These are phyloP conservation scores for Melozone crissalis DNA, from an alignment of 2,113 vertebrate genomes.

Conservation along the genomic window DNA sequence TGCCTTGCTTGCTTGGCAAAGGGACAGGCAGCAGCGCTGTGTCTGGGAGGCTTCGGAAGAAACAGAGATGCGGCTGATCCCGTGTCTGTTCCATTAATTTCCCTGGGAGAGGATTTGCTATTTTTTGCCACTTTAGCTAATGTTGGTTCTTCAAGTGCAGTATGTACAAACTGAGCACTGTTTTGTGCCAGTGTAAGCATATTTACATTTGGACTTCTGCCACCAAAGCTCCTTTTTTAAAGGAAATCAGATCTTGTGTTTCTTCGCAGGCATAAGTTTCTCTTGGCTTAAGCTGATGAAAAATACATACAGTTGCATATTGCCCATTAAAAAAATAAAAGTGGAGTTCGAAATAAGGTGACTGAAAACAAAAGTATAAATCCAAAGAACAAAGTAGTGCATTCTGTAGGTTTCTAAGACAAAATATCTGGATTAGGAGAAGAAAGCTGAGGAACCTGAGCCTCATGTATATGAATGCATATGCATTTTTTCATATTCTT, in stretches of 20 bases:
- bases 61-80: neutral
- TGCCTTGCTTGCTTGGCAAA: neutral
- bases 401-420: neutral
- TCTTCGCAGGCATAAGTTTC: neutral
- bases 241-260: neutral
- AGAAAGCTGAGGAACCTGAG: neutral
- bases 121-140: neutral
- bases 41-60: neutral
- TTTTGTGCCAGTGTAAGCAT: neutral
- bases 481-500: neutral
- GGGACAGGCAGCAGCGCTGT: fast-evolving
- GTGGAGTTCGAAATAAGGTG: neutral
- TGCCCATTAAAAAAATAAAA: neutral
- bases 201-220: slow-evolving; percentile 16
- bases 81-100: neutral
- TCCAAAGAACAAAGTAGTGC: neutral
- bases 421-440: neutral
- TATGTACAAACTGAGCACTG: neutral
- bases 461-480: neutral
- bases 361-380: neutral
- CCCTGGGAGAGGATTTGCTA: neutral
- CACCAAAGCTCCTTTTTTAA: neutral
- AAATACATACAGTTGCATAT: neutral
- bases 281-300: slow-evolving; percentile 13
- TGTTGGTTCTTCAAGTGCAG: neutral